Conservation (phyloP, 2,888 invertebrate species). For the Aquatica leii region DNA sequence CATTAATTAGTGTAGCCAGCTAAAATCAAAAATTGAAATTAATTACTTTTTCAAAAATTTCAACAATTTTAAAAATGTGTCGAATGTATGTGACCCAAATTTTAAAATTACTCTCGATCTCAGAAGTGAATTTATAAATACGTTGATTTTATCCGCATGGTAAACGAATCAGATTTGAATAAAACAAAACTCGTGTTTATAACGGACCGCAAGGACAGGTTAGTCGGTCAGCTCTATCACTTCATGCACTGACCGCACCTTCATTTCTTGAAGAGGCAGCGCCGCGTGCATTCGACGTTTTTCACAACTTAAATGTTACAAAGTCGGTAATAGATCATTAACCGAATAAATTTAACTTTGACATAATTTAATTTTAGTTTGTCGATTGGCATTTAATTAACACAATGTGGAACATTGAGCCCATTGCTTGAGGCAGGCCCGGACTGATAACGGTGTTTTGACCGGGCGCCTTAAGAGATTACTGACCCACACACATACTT, state of each 20-base stretch:
- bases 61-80: background rate
- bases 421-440: constrained; percentile 54
- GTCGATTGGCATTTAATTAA: constrained; percentile 51
- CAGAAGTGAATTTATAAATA: constrained; percentile 7
- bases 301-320: constrained; percentile 8
- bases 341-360: too few species aligned
- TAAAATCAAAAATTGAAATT: constrained; percentile 44
- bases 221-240: constrained; percentile 54
- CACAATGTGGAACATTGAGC: constrained; percentile 52
- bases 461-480: constrained; percentile 54
- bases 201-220: constrained; percentile 57
- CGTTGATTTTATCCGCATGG: too few species aligned
- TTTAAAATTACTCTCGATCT: constrained; percentile 6
- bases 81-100: constrained; percentile 6
- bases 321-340: too few species aligned
- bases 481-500: constrained; percentile 55
- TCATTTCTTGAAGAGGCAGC: constrained; percentile 18
- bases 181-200: constrained; percentile 50
- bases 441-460: constrained; percentile 59
- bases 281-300: constrained; percentile 27
- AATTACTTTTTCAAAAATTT: background rate
- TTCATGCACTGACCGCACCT: constrained; percentile 44
- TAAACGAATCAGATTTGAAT: background rate
- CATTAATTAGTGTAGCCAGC: constrained; percentile 47
- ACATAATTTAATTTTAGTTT: too few species aligned